Conservation (phyloP, 64 coral and sea anemone species). For the Dendronephthya gigantea region DNA sequence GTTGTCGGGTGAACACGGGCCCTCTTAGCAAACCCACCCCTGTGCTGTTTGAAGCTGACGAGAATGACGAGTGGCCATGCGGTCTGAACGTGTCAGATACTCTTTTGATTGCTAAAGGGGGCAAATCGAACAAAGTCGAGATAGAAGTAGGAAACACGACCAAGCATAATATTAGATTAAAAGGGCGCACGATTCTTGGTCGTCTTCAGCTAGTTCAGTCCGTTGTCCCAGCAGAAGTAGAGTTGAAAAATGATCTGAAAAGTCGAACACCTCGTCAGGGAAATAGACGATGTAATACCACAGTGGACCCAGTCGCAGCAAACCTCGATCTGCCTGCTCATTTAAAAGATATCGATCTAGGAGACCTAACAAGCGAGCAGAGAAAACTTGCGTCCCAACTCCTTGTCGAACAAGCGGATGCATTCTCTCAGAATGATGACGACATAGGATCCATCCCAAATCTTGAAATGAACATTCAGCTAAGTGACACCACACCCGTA, state of each 20-base stretch:
- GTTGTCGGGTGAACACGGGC: conserved; percentile 11
- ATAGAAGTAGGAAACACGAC: conserved; percentile 6
- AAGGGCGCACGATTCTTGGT: background rate
- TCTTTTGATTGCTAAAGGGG: background rate
- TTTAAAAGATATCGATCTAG: background rate
- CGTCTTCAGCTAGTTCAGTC: conserved; percentile 12
- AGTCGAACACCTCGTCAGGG: background rate
- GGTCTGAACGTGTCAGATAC: background rate
- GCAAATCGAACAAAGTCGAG: background rate
- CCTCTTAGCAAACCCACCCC: conserved; percentile 1
- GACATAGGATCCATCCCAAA: background rate
- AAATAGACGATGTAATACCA: background rate
- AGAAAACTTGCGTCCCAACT: background rate
- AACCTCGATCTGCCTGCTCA: background rate
- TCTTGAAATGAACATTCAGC: too few species aligned
- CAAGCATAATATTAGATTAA: background rate
- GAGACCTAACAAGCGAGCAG: background rate
- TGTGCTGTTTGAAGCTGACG: conserved; percentile 14
- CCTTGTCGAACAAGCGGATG: background rate
- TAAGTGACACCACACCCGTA: too few species aligned
- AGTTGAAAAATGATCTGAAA: background rate
- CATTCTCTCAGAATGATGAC: too few species aligned
- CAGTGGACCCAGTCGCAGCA: background rate
- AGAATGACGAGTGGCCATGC: background rate
- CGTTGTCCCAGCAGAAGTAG: background rate